Conservation (phyloP, 2,797 vertebrate species). For the Vespertilio murinus region DNA sequence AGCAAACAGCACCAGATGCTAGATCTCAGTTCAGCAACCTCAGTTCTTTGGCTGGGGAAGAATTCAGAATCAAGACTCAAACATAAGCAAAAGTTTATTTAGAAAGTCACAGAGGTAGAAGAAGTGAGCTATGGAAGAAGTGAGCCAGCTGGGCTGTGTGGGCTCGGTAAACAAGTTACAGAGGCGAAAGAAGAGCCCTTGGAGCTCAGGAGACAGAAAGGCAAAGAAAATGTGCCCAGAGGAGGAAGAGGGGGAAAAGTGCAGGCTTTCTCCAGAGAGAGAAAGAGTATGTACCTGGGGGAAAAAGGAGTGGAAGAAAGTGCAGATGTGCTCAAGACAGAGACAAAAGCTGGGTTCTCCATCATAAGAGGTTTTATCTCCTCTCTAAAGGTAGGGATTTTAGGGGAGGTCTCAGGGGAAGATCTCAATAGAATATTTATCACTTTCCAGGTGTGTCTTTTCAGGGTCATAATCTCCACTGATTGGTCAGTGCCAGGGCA, state of each 20-base stretch:
- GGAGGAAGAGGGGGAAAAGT: neutral
- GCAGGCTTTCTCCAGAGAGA: neutral
- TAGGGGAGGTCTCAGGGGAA: neutral
- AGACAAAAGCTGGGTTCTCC: neutral
- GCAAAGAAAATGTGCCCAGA: neutral
- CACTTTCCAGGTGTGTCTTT: neutral
- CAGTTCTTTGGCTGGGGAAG: neutral
- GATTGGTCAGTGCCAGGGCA: neutral
- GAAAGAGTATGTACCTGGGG: neutral
- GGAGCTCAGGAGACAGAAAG: neutral
- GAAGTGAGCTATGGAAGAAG: neutral
- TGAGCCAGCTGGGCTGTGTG: neutral
- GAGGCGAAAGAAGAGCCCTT: neutral
- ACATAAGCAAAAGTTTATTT: neutral
- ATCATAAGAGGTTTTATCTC: neutral
- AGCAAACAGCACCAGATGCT: neutral
- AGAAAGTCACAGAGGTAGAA: neutral
- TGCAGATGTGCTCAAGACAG: neutral
- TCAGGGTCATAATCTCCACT: neutral
- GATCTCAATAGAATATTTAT: neutral
- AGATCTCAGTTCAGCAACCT: neutral
- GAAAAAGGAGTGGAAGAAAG: neutral
- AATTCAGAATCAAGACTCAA: neutral
- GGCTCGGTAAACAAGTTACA: neutral
- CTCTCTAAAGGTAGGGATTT: neutral